phyloP scores from a whole-genome alignment of 2,888 invertebrate genomes.

The Copidosoma aretas region DNA sequence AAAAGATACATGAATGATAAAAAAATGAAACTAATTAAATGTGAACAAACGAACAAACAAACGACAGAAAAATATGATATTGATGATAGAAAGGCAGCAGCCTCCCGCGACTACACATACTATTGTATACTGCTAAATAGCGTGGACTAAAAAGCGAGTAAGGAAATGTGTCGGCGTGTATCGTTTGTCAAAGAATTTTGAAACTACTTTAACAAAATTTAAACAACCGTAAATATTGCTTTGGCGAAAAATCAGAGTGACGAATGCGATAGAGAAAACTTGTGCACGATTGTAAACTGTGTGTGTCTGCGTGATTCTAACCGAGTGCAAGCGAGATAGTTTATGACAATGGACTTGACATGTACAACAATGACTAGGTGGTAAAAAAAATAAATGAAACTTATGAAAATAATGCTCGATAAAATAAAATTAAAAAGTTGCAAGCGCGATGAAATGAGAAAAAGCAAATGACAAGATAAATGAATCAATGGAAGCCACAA shows the following conservation, averaged over 20 bases:
- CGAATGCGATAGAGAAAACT: constrained; percentile 33
- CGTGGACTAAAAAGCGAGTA: constrained; percentile 39
- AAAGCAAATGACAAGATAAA: constrained; percentile 24
- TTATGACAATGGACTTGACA: constrained; percentile 19
- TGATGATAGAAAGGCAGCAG: constrained; percentile 45
- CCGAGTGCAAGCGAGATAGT: constrained; percentile 35
- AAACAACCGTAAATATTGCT: neutral
- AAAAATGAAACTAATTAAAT: constrained; percentile 29
- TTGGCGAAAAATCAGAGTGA: constrained; percentile 4
- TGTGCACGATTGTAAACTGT: constrained; percentile 32
- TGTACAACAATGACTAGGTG: neutral
- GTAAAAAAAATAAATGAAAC: constrained; percentile 21
- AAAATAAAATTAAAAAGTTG: constrained; percentile 19
- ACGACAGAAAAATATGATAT: constrained; percentile 45
- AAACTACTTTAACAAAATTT: constrained; percentile 14
- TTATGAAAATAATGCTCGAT: constrained; percentile 16
- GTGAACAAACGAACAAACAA: constrained; percentile 24
- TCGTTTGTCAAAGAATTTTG: constrained; percentile 31
- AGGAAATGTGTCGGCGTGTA: constrained; percentile 38
- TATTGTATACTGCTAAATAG: constrained; percentile 49
- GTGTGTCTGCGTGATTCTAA: constrained; percentile 24
- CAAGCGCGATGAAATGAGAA: constrained; percentile 17
- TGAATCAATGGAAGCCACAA: constrained; percentile 28
- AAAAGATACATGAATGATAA: constrained; percentile 37
- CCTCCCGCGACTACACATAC: constrained; percentile 50